Evolutionary conservation across 1,140 invertebrate species (phyloP), one percentile per base, ranked within the genome.

Genomic region (Platyscapa corneri): DNA sequence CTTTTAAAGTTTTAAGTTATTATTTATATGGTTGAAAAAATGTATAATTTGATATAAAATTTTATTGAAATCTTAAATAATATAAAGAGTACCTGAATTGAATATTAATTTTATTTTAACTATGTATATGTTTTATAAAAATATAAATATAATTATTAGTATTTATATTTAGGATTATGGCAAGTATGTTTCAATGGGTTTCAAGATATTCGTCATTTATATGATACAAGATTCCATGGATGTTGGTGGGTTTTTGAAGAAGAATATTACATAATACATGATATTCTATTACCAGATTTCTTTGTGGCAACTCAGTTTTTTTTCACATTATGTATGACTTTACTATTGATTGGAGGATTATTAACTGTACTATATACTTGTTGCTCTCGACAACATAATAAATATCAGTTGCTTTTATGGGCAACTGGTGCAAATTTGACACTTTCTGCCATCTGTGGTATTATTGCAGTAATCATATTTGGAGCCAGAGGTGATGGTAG

Each of bases 161-260:
- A 0, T 75, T 75, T 83, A 12, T 49, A 42, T 95, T 67, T 91
- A 97, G 98, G 98, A 74, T 93, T 99, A n/a, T 99, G 98, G 98
- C 95, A 97, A 91, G 97, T 98, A 0, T 99, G 98, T 91, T 97
- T 99, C 87, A 94, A 96, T 88, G 95, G 96, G 49, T 98, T 98
- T 91, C 94, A 96, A 92, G 97, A 98, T 89, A 95, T 96, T 18
- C 94, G 95, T 86, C 97, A 97, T 90, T 95, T 96, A 88, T 97
- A 97, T 89, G 97, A 98, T 87, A 96, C 95, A 7, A 93, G 94
- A 78, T 98, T 98, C 89, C 94, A 93, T 53, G 96, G 96, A 0
- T 99, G 98, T 90, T 97, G 97, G 96, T 98, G 97, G 97, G 96
- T 98, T 39, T 97, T 98, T 89, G 96, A 98, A 93, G 97, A 98